Evolutionary conservation across 2,888 invertebrate species (phyloP).

Genomic region (Cosmorhoe ocellata): DNA sequence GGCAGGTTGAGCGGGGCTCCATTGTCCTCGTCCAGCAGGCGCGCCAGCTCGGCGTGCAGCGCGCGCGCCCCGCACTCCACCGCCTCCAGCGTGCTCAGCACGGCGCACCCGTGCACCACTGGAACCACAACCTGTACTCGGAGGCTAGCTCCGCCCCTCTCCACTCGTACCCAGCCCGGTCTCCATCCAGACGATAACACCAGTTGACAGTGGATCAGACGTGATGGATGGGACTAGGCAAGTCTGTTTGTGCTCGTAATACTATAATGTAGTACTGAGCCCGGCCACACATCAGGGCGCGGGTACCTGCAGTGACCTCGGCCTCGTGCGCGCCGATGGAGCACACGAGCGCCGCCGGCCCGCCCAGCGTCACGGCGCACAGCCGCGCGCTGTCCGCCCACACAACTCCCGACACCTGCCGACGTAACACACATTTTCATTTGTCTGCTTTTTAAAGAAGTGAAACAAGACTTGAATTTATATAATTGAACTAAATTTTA

Average conservation of each 20-base stretch:
- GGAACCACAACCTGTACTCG: too few relatives aligned
- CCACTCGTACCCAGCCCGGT: too few relatives aligned
- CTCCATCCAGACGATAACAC: too few relatives aligned
- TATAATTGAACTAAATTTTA: too few relatives aligned
- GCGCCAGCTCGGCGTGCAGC: constrained; percentile 84
- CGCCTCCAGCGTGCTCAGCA: constrained; percentile 92
- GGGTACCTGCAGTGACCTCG: constrained; percentile 69
- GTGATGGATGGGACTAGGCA: too few relatives aligned
- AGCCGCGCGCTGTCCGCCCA: constrained; percentile 94
- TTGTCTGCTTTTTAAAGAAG: too few relatives aligned
- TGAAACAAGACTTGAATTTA: too few relatives aligned
- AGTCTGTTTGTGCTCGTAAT: too few relatives aligned
- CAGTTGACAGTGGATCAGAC: too few relatives aligned
- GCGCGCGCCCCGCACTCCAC: constrained; percentile 89
- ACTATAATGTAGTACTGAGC: too few relatives aligned
- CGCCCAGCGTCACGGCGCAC: constrained; percentile 91
- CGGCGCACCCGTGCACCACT: constrained; percentile 93
- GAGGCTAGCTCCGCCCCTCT: too few relatives aligned
- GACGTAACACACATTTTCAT: not conserved
- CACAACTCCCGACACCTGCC: constrained; percentile 86
- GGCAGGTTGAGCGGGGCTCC: constrained; percentile 71
- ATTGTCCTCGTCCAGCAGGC: constrained; percentile 72
- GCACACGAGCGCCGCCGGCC: constrained; percentile 89
- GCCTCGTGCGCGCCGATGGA: constrained; percentile 95
- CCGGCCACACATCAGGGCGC: too few relatives aligned